Base-by-base conservation (phyloP, 1,140 invertebrate species). In the Hyles euphorbiae region DNA sequence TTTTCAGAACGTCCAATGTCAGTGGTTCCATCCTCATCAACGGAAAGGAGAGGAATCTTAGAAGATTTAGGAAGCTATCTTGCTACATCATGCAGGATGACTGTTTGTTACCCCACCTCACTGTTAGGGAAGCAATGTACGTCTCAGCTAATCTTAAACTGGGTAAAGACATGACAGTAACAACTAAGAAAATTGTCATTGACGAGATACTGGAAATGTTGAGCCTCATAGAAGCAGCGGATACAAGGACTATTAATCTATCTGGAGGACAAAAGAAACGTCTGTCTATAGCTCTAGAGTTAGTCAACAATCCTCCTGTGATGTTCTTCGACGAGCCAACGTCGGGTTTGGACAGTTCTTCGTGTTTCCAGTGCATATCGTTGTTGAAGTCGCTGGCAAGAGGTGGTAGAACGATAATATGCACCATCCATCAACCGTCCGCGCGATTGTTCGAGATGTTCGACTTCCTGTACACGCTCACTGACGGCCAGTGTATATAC, bases 261-360 rank as follows among this genome's bases (percentile, higher is more conserved):
- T 98, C 96, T 22, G 98, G 98, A 5, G 98, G 98, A 0, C 97
- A 99, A 89, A 91, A 95, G 56, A 99, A 98, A 83, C 91, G 98
- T 53, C 88, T 99, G 45, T 97, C 97, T 2, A 98, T 99, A 68
- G 97, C 94, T 55, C 82, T 96, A 72, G 95, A 96, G 82, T 89
- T 96, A 68, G 94, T 96, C 22, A 96, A 95, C 78, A 96, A 98
- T 90, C 98, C 98, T 8, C 97, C 97, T 45, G 94, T 99, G 32
- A 97, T 99, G 94, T 98, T 98, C 87, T 98, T 98, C 78, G 98
- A 99, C 77, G 98, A 99, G 80, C 97, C 98, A 2, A 99, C 97
- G n/a, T 98, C 96, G 74, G 97, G 97, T 11, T 90, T 98, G 76
- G 97, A 98, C 81, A 98, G 96, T 78, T 96, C 95, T 12, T 96